Evolutionary conservation across 2,113 vertebrate species (phyloP), one percentile per base, ranked within the genome.

Genomic region (Oriolus oriolus): DNA sequence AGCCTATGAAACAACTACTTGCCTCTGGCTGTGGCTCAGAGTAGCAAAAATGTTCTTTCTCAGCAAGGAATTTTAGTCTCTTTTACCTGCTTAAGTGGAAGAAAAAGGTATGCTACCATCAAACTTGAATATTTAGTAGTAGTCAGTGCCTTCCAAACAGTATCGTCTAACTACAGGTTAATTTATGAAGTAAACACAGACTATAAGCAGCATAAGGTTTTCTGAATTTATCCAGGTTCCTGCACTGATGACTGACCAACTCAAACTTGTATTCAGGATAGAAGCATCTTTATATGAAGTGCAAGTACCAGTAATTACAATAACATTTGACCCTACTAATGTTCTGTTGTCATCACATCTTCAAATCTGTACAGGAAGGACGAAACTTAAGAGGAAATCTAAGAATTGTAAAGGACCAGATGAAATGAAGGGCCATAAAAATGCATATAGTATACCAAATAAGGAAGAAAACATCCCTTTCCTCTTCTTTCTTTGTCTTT

Each of bases 351-450:
- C 80, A 50, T 83, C 49, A 83, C 15, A 16, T 80, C 61, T 94
- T 66, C 53, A 74, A 37, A 79, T 66, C 17, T 66, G 13, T 71
- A 57, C 1, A 45, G 39, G n/a, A 90, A 44, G n/a, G 35, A 87
- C 39, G 47, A 75, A 71, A 65, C 16, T 24, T 79, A 24, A 88
- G 11, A 16, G 35, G 74, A 63, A 84, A 83, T 77, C 39, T 52
- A 42, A 75, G 80, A 84, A 70, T 47, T 82, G 14, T 77, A 86
- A 20, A 87, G 23, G 22, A 71, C 8, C 31, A 96, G 22, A 68
- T 77, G 19, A 87, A 96, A 97, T 76, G 39, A 75, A 53, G 22
- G 9, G 35, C 7, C 65, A 53, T 68, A 84, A 96, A 95, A 95
- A 71, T 71, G 6, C 19, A 27, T 2, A 33, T 52, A 73, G 83